Evolutionary conservation across 2,888 invertebrate species (phyloP), one percentile per base, ranked within the genome.

Genomic region (Lasioglossum pauxillum): DNA sequence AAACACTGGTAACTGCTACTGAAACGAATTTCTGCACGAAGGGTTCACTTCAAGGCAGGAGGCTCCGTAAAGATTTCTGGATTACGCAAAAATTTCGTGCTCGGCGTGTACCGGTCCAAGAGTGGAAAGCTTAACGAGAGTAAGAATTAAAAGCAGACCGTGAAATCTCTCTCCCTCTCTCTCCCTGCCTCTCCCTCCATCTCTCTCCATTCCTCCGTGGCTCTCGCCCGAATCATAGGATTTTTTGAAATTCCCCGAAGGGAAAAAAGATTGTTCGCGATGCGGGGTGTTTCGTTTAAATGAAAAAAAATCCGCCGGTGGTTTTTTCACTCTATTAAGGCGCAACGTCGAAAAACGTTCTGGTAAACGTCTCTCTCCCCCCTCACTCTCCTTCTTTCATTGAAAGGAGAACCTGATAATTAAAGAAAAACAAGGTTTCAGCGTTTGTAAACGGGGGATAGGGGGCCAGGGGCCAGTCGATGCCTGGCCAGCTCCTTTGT

Each of bases 351-450:
- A 74, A 69, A 77, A 53, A 23, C 46, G 64, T 80, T 83, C 74
- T 46, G 35, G 57, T 60, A 38, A 75, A 60, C 75, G 75, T 53
- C 76, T 53, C 16, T 73, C 53, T 8, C 23, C 23, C 14, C 7
- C 19, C 49, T 23, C 23, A 0, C 53, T n/a, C 38, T 38, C 38
- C 57, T 60, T 23, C 64, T 38, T 27, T 14, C 64, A 82, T 77
- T 49, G 57, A 82, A 84, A 82, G 67, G 41, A 72, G 74, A 78
- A 64, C 75, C 72, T 57, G 84, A 76, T 77, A 84, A 84, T 84
- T 84, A 82, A 84, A 84, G 77, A 82, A 78, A 82, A 84, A 82
- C 69, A 82, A 76, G 74, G 77, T 82, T 82, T 74, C 71, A 57
- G 46, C 74, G 75, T 80, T 75, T 81, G 71, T 79, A 78, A 83